Base-by-base conservation (phyloP, 2,797 vertebrate species). In the Onychomys torridus region DNA sequence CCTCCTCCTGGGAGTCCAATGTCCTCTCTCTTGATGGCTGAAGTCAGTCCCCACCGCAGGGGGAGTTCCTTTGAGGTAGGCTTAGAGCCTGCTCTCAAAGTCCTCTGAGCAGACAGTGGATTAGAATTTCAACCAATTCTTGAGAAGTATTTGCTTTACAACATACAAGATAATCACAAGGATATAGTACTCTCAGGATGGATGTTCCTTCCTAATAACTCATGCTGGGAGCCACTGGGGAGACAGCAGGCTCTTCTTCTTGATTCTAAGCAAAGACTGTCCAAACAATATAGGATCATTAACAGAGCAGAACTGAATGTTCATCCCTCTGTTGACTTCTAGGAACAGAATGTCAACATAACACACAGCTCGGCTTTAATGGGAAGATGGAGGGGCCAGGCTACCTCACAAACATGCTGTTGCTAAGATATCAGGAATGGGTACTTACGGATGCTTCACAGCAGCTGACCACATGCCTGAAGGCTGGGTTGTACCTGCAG, bases 381-480 rank as follows among this genome's bases (percentile, higher is more conserved):
- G 11, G 2, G 13, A 89, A 52, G 55, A 32, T 1, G 2, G 40
- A 29, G 55, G 19, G 43, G 19, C 21, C 19, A 25, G 34, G 81
- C 63, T 21, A 21, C 0, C 0, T 81, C 25, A n/a, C 40, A 75
- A 21, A 46, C 2, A 29, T 13, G 13, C 52, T 21, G 16, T 9
- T 78, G 76, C 61, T 59, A 83, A 37, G 25, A 82, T 11, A 59
- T 25, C 67, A 25, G 25, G 6, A 34, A 2, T 6, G 1, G 5
- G 4, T 82, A 99, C 99, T 99, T 98, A 99, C 99, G 34, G 99
- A 99, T 52, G 98, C 98, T 84, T 99, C 98, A 0, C 98, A 98
- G 98, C 99, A 99, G 98, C 98, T 99, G 96, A 99, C 98, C 85
- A 99, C 98, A 79, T 99, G 99, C 89, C 98, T 98, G 94, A 99